Base-by-base conservation (phyloP, 1,140 invertebrate genomes). In the Pinna nobilis region DNA sequence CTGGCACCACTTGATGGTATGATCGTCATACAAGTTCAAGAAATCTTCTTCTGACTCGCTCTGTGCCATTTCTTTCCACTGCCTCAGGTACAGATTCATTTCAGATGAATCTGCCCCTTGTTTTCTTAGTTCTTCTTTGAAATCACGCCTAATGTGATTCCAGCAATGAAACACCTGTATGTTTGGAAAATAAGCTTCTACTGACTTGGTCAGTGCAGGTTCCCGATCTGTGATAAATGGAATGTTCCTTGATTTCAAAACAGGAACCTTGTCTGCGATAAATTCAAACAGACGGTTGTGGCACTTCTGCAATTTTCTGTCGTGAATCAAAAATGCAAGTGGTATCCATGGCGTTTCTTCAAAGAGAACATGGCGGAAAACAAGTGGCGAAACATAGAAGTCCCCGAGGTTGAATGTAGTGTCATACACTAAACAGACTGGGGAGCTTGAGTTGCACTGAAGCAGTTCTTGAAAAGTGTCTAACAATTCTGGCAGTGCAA, bases 321-420 rank as follows among this genome's bases (percentile, higher is more conserved):
- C 71, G 28, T 64, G 65, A 1, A 70, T 44, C 49, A 70, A 37
- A 47, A 65, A 69, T 2, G 59, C 67, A 13, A 75, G 23, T 15
- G 66, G 67, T 15, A 69, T 15, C 18, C 55, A 23, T 20, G 68
- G 74, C n/a, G 30, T 68, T 49, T 64, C 63, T 63, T 77, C 64
- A 41, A 76, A 70, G 35, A 74, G 65, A 4, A 50, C 39, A 44
- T 68, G 53, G 5, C 44, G 47, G 39, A 66, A 51, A 60, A 57
- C 39, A 15, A 67, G 23, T 3, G 69, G 69, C 7, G 74, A 76
- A 5, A 71, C 60, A 37, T 64, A 65, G 50, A 66, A 72, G 47
- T 76, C 64, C 1, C 65, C 74, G 2, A 71, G 28, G 41, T 66
- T 66, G n/a, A 73, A 73, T 20, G 74, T 76, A 25, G 67, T 70